Percentiles rank a stretch among this genome's conserved stretches.
These are phyloP conservation scores for Acanthosepion esculentum DNA, from an alignment of 2,888 invertebrate species.

Conservation along the genomic window DNA sequence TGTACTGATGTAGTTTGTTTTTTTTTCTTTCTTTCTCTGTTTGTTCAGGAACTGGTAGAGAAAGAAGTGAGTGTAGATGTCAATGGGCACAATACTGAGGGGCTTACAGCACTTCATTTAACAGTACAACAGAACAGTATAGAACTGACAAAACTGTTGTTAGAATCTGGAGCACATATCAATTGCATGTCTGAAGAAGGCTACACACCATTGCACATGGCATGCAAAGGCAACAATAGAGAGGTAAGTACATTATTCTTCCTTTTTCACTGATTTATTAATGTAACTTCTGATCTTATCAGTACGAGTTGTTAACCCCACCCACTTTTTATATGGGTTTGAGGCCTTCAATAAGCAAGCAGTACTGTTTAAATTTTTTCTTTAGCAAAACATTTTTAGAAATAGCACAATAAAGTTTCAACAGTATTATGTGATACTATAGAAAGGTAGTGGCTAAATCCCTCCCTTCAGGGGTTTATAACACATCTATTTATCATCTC, in stretches of 20 bases:
- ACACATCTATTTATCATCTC: too few relatives aligned
- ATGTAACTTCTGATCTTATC: too few relatives aligned
- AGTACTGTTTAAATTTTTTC: too few relatives aligned
- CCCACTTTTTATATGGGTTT: too few relatives aligned
- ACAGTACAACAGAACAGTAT: conserved; percentile 65
- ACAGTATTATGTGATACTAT: too few relatives aligned
- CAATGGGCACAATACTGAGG: conserved; percentile 66
- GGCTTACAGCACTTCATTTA: conserved; percentile 69
- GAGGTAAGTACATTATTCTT: conserved; percentile 57
- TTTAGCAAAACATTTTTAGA: too few relatives aligned
- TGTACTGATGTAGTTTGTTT: not conserved
- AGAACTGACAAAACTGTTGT: conserved; percentile 64
- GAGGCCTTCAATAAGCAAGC: too few relatives aligned
- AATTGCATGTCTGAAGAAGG: conserved; percentile 62
- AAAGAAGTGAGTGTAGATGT: conserved; percentile 53
- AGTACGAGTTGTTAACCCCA: too few relatives aligned
- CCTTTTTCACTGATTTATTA: too few relatives aligned
- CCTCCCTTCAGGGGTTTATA: too few relatives aligned
- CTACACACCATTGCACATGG: conserved; percentile 69
- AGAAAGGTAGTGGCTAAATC: too few relatives aligned
- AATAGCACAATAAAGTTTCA: too few relatives aligned
- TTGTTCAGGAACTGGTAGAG: not conserved
- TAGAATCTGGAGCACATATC: conserved; percentile 66
- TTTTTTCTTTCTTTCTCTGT: not conserved
- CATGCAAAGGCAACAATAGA: conserved; percentile 62